These are phyloP conservation scores for Xylocampa areola DNA, from an alignment of 2,888 invertebrate species.

Conservation along the genomic window DNA sequence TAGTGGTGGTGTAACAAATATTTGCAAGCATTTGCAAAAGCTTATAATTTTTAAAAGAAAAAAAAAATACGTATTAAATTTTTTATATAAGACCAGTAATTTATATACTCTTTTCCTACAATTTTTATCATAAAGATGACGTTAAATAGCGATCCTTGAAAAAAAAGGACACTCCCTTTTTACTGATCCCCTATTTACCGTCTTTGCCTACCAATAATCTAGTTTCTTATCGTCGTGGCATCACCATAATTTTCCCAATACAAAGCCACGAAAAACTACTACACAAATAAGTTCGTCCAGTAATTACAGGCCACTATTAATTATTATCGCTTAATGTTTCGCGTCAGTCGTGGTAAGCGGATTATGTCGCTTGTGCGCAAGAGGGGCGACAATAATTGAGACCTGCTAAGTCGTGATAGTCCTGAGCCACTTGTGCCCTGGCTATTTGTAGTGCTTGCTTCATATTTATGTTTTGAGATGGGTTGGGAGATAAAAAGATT, in stretches of 20 bases:
- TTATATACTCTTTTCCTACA: too few species aligned
- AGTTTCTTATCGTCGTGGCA: not conserved
- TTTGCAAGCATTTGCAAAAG: not conserved
- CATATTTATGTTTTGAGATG: constrained; percentile 48
- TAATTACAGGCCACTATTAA: constrained; percentile 59
- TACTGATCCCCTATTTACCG: too few species aligned
- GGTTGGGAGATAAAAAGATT: constrained; percentile 36
- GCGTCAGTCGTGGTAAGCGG: constrained; percentile 63
- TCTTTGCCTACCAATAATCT: too few species aligned
- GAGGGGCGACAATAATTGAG: constrained; percentile 62
- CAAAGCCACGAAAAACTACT: constrained; percentile 28
- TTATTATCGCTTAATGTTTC: constrained; percentile 67
- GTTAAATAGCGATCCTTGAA: too few species aligned
- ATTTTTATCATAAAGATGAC: too few species aligned
- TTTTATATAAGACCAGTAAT: too few species aligned
- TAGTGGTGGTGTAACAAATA: constrained; percentile 8
- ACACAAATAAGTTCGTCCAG: constrained; percentile 48
- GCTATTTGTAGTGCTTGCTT: constrained; percentile 43
- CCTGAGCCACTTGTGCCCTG: constrained; percentile 43
- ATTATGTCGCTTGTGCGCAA: constrained; percentile 63
- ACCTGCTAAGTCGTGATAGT: constrained; percentile 57
- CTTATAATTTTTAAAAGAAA: not conserved
- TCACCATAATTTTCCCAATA: not conserved
- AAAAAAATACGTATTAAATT: too few species aligned
- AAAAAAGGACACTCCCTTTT: too few species aligned